These are phyloP conservation scores for Cyclopterus lumpus DNA, from an alignment of 2,797 vertebrate genomes.

Conservation along the genomic window DNA sequence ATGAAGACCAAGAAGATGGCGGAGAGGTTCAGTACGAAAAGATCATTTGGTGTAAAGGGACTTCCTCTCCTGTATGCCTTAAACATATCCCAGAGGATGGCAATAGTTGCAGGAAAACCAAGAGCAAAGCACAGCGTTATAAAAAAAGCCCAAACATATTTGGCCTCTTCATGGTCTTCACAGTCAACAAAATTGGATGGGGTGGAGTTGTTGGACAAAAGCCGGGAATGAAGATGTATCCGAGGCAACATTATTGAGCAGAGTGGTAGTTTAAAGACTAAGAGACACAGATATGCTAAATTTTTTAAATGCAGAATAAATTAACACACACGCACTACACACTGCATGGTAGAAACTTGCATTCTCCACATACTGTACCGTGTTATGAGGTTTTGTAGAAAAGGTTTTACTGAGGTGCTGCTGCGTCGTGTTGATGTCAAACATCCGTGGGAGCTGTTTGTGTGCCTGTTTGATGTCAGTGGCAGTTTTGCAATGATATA, in stretches of 20 bases:
- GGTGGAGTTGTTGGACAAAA: conserved; percentile 19
- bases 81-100: conserved; percentile 61
- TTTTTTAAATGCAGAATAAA: background rate
- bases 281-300: background rate
- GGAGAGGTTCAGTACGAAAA: conserved; percentile 70
- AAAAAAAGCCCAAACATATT: background rate
- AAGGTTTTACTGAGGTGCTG: background rate
- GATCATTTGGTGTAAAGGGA: conserved; percentile 41
- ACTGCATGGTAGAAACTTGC: background rate
- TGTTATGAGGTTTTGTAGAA: background rate
- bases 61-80: conserved; percentile 32
- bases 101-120: conserved; percentile 63
- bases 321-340: background rate
- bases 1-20: conserved; percentile 55
- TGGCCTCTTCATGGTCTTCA: fast-evolving
- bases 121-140: conserved; percentile 7
- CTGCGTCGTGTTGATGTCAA: background rate
- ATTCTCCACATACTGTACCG: conserved; percentile 20
- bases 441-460: background rate
- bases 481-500: conserved; percentile 30
- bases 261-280: conserved; percentile 9
- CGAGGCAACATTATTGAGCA: conserved; percentile 14
- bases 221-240: background rate
- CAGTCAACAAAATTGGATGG: background rate
- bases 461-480: background rate